Evolutionary conservation across 64 coral and sea anemone genomes (phyloP).

Genomic region (Trachythela sp.): DNA sequence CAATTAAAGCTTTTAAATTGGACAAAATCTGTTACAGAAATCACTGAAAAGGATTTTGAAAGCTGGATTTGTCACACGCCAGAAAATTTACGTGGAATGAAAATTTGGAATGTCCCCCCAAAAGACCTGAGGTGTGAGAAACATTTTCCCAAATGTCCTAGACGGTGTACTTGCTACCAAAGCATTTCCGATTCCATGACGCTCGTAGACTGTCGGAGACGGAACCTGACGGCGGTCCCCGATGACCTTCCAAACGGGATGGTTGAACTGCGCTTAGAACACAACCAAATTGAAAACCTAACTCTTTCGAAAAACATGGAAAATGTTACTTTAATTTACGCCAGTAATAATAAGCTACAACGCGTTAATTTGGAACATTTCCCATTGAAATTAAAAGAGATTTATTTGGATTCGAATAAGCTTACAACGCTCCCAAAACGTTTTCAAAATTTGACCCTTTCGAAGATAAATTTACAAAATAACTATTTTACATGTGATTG

Average conservation of each 20-base stretch:
- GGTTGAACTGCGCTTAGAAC: constrained; percentile 36
- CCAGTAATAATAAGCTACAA: constrained; percentile 48
- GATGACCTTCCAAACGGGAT: constrained; percentile 24
- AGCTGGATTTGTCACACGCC: constrained; percentile 61
- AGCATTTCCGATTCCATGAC: constrained; percentile 27
- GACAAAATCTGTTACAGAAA: background rate
- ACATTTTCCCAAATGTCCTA: constrained; percentile 45
- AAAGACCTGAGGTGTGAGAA: constrained; percentile 37
- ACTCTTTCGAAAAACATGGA: constrained; percentile 28
- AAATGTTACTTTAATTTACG: constrained; percentile 38
- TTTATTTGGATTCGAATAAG: constrained; percentile 59
- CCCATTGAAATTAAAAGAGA: constrained; percentile 20
- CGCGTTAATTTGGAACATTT: constrained; percentile 16
- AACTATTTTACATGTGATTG: constrained; percentile 71
- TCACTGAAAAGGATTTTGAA: constrained; percentile 31
- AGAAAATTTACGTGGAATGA: background rate
- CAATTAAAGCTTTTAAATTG: background rate
- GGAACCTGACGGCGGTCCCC: constrained; percentile 40
- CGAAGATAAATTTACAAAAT: constrained; percentile 14
- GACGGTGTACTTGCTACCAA: constrained; percentile 31
- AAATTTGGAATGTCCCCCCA: constrained; percentile 22
- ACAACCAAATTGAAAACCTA: constrained; percentile 46
- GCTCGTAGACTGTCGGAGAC: constrained; percentile 39
- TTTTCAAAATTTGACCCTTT: constrained; percentile 42
- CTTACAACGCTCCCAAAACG: constrained; percentile 33